Evolutionary conservation across 2,888 invertebrate species (phyloP).

Genomic region (Drosophila kanekoi): DNA sequence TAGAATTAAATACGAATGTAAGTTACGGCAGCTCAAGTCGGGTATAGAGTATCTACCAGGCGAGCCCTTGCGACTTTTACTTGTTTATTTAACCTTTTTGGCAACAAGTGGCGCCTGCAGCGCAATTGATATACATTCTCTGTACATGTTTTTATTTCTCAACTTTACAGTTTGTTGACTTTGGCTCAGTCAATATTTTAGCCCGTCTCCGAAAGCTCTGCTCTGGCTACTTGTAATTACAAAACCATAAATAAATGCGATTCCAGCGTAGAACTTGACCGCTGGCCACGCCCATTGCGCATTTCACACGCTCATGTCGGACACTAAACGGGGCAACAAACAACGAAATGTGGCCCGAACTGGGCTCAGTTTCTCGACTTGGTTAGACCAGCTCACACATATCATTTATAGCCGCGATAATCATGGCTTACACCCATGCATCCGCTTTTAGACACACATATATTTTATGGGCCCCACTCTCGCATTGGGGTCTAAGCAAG

Average conservation of each 20-base stretch:
- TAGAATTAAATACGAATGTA: background rate
- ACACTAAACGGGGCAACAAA: slow-evolving; percentile 55
- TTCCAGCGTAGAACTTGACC: slow-evolving; percentile 20
- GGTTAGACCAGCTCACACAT: slow-evolving; percentile 62
- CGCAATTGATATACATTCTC: slow-evolving; percentile 49
- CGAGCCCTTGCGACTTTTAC: background rate
- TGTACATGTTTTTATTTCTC: background rate
- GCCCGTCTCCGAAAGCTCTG: background rate
- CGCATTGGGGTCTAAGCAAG: background rate
- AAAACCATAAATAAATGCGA: slow-evolving; percentile 64
- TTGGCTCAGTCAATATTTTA: slow-evolving; percentile 13
- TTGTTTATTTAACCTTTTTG: slow-evolving; percentile 22
- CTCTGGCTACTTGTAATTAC: slow-evolving; percentile 59
- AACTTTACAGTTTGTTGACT: slow-evolving; percentile 39
- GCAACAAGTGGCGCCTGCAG: slow-evolving; percentile 50
- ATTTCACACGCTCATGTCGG: slow-evolving; percentile 69
- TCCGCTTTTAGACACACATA: slow-evolving; percentile 65
- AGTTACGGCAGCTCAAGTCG: background rate
- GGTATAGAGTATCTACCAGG: background rate
- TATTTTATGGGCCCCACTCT: slow-evolving; percentile 55
- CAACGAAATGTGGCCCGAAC: slow-evolving; percentile 10
- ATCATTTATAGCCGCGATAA: slow-evolving; percentile 80
- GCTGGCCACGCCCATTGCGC: slow-evolving; percentile 50
- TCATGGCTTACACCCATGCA: slow-evolving; percentile 81
- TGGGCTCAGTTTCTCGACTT: slow-evolving; percentile 5